phyloP scores from a whole-genome alignment of 1,140 invertebrate species.

The Trichogramma pretiosum region DNA sequence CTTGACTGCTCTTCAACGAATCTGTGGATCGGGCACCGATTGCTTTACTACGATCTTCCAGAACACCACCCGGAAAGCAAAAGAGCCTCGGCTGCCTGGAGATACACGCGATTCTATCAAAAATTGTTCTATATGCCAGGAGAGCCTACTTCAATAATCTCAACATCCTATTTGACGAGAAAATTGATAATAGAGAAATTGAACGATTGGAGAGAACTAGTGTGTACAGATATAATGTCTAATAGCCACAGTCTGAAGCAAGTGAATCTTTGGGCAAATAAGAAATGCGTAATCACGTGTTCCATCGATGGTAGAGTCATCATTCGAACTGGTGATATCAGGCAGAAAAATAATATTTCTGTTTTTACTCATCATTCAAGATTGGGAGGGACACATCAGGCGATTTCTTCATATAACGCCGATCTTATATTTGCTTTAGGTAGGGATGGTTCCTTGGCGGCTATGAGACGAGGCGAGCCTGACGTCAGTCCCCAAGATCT shows the following conservation, averaged over 20 bases:
- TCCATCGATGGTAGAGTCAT: slow-evolving; percentile 29
- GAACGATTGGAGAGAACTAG: slow-evolving; percentile 15
- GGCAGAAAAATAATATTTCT: not conserved
- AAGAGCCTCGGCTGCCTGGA: no score
- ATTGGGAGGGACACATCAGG: no score
- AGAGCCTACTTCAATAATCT: slow-evolving; percentile 19
- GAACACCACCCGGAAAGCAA: no score
- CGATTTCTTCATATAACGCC: no score
- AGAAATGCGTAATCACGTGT: slow-evolving; percentile 25
- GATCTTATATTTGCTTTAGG: slow-evolving; percentile 28
- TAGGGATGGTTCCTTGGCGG: slow-evolving; percentile 30
- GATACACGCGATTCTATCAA: no score
- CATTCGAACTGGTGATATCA: slow-evolving; percentile 17
- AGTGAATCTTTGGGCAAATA: slow-evolving; percentile 23
- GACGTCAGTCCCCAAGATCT: not conserved
- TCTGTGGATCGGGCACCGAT: slow-evolving; percentile 13
- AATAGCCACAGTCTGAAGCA: slow-evolving; percentile 28
- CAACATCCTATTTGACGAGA: slow-evolving; percentile 27
- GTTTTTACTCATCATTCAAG: slow-evolving; percentile 31
- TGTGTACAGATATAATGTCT: not conserved
- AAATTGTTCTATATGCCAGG: slow-evolving; percentile 20
- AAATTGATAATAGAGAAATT: slow-evolving; percentile 25
- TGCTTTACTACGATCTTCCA: slow-evolving; percentile 23
- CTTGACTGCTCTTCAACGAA: slow-evolving; percentile 13
- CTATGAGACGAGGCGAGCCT: slow-evolving; percentile 10